Evolutionary conservation across 2,888 invertebrate species (phyloP).

Genomic region (Hemicrepidius hirtus): DNA sequence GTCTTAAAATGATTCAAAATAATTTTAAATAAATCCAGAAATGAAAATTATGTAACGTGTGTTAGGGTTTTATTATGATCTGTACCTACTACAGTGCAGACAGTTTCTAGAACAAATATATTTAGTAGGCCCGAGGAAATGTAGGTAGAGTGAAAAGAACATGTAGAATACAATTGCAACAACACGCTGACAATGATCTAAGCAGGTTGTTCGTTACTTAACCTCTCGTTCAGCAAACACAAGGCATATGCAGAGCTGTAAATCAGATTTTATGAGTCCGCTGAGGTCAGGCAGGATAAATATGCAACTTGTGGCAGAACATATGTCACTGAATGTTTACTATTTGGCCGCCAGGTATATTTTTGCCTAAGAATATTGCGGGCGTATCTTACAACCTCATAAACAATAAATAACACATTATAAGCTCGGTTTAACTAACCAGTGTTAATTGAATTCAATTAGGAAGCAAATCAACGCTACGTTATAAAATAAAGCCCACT

Average conservation of each 20-base stretch:
- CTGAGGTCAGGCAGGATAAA: constrained; percentile 39
- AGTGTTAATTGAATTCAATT: constrained; percentile 33
- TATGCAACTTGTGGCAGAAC: constrained; percentile 39
- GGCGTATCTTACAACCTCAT: constrained; percentile 17
- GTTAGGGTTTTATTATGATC: not conserved
- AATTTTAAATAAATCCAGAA: too few relatives aligned
- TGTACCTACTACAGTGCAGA: constrained; percentile 16
- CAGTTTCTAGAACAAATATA: constrained; percentile 33
- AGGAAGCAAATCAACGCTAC: constrained; percentile 24
- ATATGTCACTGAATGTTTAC: constrained; percentile 37
- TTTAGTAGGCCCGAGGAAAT: constrained; percentile 19
- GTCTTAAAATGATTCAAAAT: not conserved
- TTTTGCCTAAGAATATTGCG: constrained; percentile 6
- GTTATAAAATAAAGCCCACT: constrained; percentile 17
- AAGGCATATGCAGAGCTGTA: constrained; percentile 36
- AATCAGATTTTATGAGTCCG: constrained; percentile 43
- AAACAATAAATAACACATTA: constrained; percentile 25
- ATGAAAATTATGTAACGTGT: not conserved
- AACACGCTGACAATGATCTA: constrained; percentile 38
- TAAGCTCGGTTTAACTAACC: not conserved
- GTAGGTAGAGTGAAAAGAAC: constrained; percentile 31
- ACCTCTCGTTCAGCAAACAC: constrained; percentile 39
- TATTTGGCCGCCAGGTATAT: constrained; percentile 27
- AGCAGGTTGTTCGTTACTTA: constrained; percentile 39
- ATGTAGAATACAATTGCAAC: constrained; percentile 30